These are phyloP conservation scores for Alethe diademata DNA, from an alignment of 2,113 vertebrate species.

Conservation along the genomic window DNA sequence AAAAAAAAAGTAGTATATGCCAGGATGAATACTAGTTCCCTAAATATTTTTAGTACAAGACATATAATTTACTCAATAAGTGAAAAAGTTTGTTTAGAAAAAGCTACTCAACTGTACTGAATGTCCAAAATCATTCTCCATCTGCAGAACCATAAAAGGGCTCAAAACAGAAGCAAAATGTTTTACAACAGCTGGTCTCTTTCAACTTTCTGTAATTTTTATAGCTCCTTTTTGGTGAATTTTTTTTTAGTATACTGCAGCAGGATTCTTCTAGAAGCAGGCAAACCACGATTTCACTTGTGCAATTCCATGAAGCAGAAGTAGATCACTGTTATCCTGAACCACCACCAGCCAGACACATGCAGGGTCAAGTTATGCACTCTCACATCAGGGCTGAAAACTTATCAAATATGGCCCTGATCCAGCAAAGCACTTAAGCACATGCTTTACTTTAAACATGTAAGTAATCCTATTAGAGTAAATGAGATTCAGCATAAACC, in stretches of 20 bases:
- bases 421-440: conserved; percentile 66
- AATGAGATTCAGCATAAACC: conserved; percentile 62
- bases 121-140: conserved; percentile 47
- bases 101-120: conserved; percentile 11
- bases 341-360: neutral
- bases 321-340: neutral
- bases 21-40: neutral
- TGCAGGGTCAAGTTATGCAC: neutral
- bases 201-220: conserved; percentile 44
- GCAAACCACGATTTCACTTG: neutral
- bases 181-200: conserved; percentile 54
- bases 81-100: conserved; percentile 55
- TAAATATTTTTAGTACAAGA: conserved; percentile 53
- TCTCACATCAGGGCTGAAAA: conserved; percentile 39
- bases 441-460: conserved; percentile 64
- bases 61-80: conserved; percentile 25
- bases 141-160: conserved; percentile 63
- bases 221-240: neutral
- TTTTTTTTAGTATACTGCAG: neutral
- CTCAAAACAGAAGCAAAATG: conserved; percentile 52
- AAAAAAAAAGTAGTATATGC: neutral
- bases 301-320: neutral
- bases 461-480: conserved; percentile 60
- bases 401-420: conserved; percentile 60
- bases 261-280: conserved; percentile 4